These are phyloP conservation scores for Aphelenchoides bicaudatus DNA, from an alignment of 2,888 invertebrate genomes.

Conservation along the genomic window DNA sequence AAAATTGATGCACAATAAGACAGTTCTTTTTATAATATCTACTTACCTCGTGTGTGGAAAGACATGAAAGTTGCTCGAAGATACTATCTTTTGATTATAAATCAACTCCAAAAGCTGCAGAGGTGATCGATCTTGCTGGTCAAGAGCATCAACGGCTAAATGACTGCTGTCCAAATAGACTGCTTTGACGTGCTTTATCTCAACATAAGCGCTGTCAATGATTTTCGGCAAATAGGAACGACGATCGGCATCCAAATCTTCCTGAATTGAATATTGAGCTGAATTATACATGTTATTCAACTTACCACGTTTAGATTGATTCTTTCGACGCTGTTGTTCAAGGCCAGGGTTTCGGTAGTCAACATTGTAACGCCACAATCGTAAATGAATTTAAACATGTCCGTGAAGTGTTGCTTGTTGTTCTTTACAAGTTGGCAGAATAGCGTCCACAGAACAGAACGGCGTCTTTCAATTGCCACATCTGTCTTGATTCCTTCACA, in stretches of 20 bases:
- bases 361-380: slow-evolving; percentile 4
- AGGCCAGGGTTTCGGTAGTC: background rate
- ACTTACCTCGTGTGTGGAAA: too few species aligned
- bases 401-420: background rate
- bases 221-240: background rate
- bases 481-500: too few species aligned
- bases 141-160: background rate
- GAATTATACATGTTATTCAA: background rate
- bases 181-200: slow-evolving; percentile 1
- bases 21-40: too few species aligned
- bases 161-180: background rate
- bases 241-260: background rate
- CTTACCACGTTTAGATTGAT: background rate
- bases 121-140: background rate
- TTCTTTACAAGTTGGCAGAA: background rate
- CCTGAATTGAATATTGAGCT: background rate
- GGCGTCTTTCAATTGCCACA: slow-evolving; percentile 1
- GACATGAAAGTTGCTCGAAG: background rate
- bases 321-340: background rate
- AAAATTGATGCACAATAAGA: too few species aligned
- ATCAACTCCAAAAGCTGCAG: background rate
- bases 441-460: background rate
- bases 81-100: slow-evolving; percentile 3
- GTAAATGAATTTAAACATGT: background rate
- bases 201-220: background rate